Evolutionary conservation across 2,888 invertebrate genomes (phyloP).

Genomic region (Drosophila picticornis): DNA sequence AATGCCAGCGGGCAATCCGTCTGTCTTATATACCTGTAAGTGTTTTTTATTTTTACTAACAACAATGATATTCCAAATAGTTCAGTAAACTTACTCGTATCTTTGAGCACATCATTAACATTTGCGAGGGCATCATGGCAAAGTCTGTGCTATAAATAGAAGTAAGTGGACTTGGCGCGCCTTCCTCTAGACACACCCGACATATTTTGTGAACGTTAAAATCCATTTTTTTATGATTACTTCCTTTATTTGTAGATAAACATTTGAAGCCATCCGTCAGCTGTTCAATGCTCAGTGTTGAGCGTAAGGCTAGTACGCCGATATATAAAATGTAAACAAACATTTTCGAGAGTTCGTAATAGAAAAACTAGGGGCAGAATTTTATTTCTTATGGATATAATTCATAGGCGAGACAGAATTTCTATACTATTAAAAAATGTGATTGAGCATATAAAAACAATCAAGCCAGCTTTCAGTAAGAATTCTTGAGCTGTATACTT

Average conservation of each 20-base stretch:
- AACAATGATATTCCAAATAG: not conserved
- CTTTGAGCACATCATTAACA: conserved; percentile 88
- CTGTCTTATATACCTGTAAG: conserved; percentile 86
- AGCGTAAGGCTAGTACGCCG: not conserved
- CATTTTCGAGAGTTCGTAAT: not conserved
- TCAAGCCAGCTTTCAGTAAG: not conserved
- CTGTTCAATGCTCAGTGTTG: conserved; percentile 32
- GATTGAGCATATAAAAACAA: not conserved
- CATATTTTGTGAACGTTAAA: conserved; percentile 86
- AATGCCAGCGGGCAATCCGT: conserved; percentile 88
- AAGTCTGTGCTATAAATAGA: conserved; percentile 88
- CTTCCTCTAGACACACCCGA: conserved; percentile 88
- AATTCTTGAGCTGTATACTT: conserved; percentile 2
- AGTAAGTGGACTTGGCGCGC: conserved; percentile 86
- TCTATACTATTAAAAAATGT: not conserved
- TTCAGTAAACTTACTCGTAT: conserved; percentile 85
- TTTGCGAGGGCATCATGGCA: conserved; percentile 87
- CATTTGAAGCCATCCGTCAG: conserved; percentile 32
- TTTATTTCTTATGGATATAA: not conserved
- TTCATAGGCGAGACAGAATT: not conserved
- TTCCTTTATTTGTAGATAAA: conserved; percentile 26
- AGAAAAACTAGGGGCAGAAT: not conserved
- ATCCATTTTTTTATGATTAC: conserved; percentile 76
- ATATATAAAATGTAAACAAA: not conserved
- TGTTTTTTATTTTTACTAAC: not conserved